Base-by-base conservation (phyloP, 1,140 invertebrate species). In the Palaemon carinicauda region DNA sequence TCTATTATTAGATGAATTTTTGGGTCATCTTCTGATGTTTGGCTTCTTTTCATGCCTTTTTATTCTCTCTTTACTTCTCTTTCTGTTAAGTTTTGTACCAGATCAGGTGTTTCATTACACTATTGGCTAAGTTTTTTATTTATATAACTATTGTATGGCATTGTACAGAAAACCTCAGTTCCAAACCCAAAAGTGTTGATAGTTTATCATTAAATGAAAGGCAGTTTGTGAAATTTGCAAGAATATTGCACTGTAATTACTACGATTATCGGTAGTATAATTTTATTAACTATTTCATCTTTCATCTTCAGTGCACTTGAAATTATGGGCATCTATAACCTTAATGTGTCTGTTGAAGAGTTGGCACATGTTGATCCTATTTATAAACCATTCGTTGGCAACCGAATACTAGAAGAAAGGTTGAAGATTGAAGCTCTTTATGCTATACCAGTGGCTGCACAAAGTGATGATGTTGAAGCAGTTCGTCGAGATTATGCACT, bases 361-460 rank as follows among this genome's bases (percentile, higher is more conserved):
- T 90, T 31, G 88, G 90, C 51, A 9, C 82, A 27, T 88, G 90
- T 24, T 77, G 90, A 73, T 88, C 19, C 80, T 14, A 27, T 21
- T 19, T 88, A 88, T 27, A 5, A 27, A 29, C 33, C 91, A 87
- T 85, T 95, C 17, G 90, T 90, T 1, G 89, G 91, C 5, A 92
- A 95, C 89, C 56, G 87, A 0, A 87, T 90, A n/a, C 75, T 96
- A 10, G 79, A 60, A 54, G 51, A 80, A 50, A 89, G n/a, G 50
- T 53, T 93, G 14, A 90, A 92, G 91, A 95, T 96, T 89, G 95
- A 96, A 92, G 94, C 94, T 3, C 89, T 93, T 4, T 97, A 97
- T 91, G 92, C 92, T 21, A 60, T 89, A 84, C 92, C 93, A 53
- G 91, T 95, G 21, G 89, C 91, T 12, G 91, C 93, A 79, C 95